Evolutionary conservation across 2,113 vertebrate species (phyloP), one percentile per base, ranked within the genome.

Genomic region (Phodopus roborovskii): DNA sequence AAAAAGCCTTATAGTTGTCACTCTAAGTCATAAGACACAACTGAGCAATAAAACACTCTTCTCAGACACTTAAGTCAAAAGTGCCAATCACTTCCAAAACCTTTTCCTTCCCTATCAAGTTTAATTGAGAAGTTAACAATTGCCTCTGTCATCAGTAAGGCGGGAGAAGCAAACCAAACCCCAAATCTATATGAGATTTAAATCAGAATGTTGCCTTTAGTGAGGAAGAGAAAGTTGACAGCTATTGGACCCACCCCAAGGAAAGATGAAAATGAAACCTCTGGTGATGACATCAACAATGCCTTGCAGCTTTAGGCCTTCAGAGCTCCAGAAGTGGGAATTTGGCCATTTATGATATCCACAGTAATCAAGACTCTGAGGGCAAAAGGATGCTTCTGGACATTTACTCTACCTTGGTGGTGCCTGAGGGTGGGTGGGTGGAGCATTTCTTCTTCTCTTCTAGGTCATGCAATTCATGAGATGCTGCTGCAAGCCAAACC

Each of bases 111-210:
- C 71, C 88, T 88, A 94, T 84, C 78, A 56, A 70, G 66, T 90
- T 96, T 77, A 96, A 91, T 19, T 93, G 85, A 78, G 82, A 96
- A 93, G 71, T 90, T 96, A 93, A 92, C 84, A 82, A 82, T 94
- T 79, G 85, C 87, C 95, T 92, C 95, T 97, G 92, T 96, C 90
- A 74, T 83, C 82, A 20, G 88, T 17, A 36, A 97, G 91, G 78
- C 96, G 68, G 83, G 30, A 94, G 85, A 79, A 94, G n/a, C 56
- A 56, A 96, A 92, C 70, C 48, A 93, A 90, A 89, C 28, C 58
- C 20, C 36, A 88, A 92, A 94, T 64, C 60, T 96, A 13, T 48
- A 3, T 64, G 78, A 96, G 71, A 79, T 58, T 71, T 79, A 77
- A 92, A 75, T 96, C 85, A 71, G 56, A 33, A 17, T 30, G 79